A percentile compares a stretch with the other conserved stretches of the same genome.
These are phyloP conservation scores for Micromesistius poutassou DNA, from an alignment of 2,797 vertebrate genomes.

Conservation along the genomic window DNA sequence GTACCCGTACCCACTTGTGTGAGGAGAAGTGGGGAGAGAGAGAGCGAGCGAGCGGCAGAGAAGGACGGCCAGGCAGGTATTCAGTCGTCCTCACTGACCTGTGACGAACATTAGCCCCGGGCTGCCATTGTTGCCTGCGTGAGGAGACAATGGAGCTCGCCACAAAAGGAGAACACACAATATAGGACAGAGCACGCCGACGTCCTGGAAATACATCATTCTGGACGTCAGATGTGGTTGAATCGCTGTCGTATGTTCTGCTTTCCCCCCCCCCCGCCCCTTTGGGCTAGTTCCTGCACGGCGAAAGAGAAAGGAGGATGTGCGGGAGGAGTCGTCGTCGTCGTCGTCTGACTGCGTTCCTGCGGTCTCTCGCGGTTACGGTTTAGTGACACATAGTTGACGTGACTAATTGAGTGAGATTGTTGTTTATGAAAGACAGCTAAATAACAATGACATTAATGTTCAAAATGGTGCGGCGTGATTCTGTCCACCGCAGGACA, in stretches of 20 bases:
- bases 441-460: background rate
- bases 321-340: background rate
- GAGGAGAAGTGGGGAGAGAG: constrained; percentile 48
- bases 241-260: background rate
- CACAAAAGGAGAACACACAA: background rate
- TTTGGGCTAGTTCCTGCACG: constrained; percentile 12
- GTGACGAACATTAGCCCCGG: background rate
- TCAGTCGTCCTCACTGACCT: constrained; percentile 38
- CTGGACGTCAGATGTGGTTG: constrained; percentile 22
- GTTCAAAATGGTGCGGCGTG: background rate
- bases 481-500: background rate
- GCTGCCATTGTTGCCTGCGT: constrained; percentile 27
- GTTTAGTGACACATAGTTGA: background rate
- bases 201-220: constrained; percentile 47
- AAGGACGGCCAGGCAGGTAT: constrained; percentile 52
- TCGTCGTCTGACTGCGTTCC: too few species aligned
- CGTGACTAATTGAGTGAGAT: background rate
- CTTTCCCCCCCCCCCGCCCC: background rate
- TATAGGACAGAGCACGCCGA: background rate
- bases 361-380: too few species aligned
- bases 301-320: constrained; percentile 6
- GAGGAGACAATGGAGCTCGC: constrained; percentile 52
- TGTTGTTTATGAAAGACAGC: background rate
- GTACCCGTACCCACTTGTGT: constrained; percentile 31
- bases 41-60: constrained; percentile 3